Conservation (phyloP, 2,113 vertebrate genomes). For the Thinocorus orbignyianus region DNA sequence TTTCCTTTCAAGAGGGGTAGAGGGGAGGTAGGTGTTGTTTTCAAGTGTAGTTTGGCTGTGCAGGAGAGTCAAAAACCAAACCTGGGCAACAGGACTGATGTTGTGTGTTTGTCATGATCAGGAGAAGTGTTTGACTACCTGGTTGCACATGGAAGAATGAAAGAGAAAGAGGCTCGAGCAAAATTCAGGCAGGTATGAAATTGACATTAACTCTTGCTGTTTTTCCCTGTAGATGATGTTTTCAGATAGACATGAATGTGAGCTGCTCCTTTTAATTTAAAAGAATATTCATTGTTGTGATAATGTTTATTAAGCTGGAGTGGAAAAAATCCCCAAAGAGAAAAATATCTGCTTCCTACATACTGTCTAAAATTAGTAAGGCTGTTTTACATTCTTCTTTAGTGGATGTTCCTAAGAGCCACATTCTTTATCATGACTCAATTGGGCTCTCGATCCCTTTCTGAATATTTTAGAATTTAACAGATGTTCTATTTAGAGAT, state of each 20-base stretch:
- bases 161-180: constrained; percentile 89
- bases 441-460: background rate
- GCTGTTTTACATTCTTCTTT: constrained; percentile 2
- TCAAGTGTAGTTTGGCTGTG: background rate
- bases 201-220: background rate
- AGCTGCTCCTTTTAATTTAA: background rate
- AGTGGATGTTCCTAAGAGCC: background rate
- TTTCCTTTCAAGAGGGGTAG: background rate
- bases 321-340: constrained; percentile 9
- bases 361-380: constrained; percentile 45
- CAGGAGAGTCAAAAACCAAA: background rate
- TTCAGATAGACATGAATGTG: background rate
- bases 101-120: constrained; percentile 62
- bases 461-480: constrained; percentile 5
- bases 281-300: background rate
- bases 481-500: background rate
- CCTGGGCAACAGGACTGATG: background rate
- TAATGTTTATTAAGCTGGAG: background rate
- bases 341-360: constrained; percentile 25
- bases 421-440: constrained; percentile 9
- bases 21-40: background rate
- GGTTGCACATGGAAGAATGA: constrained; percentile 92
- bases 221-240: background rate
- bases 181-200: constrained; percentile 90
- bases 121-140: constrained; percentile 93